Base-by-base conservation (phyloP, 2,113 vertebrate species). In the Pygoscelis adeliae region DNA sequence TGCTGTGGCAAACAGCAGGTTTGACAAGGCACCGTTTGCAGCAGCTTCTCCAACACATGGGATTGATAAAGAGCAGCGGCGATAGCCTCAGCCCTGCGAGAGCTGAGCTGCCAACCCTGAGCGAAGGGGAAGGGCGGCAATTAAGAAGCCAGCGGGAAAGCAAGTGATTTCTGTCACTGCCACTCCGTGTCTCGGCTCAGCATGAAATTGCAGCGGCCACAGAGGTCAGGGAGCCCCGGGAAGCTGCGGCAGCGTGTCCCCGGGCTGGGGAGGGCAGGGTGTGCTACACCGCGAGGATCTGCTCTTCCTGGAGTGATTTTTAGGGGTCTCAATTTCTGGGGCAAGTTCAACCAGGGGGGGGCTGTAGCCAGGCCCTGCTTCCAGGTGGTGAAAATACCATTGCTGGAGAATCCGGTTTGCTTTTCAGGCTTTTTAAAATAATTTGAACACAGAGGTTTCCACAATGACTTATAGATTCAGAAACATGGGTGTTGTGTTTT, bases 401-500 rank as follows among this genome's bases (percentile, higher is more conserved):
- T 32, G 53, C 46, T 38, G 61, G 32, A 56, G 74, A 72, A 77
- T 30, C 27, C 0, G 0, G 12, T 66, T 84, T 38, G 10, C 62
- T 81, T 61, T 77, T 16, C 58, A 44, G 27, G 6, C 15, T 21
- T 52, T 78, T 38, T 18, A 1, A 11, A 61, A 56, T 49, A 9
- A 7, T 44, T 29, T 36, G 40, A 66, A 47, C 59, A 15, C 49
- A 26, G 61, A 63, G 7, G 15, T 59, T 74, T 52, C 62, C 80
- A 56, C 15, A 4, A 27, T 22, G 49, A 69, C 23, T 62, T 61
- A 56, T 0, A 5, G 77, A 2, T 11, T 47, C 0, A 2, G 81
- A 63, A 92, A 25, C 0, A 15, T 5, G 65, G 34, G 27, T 1
- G 6, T 47, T 73, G 84, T 72, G 58, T 53, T 81, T 61, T 27